phyloP scores from a whole-genome alignment of 1,140 invertebrate species.

The Diorhabda carinulata region DNA sequence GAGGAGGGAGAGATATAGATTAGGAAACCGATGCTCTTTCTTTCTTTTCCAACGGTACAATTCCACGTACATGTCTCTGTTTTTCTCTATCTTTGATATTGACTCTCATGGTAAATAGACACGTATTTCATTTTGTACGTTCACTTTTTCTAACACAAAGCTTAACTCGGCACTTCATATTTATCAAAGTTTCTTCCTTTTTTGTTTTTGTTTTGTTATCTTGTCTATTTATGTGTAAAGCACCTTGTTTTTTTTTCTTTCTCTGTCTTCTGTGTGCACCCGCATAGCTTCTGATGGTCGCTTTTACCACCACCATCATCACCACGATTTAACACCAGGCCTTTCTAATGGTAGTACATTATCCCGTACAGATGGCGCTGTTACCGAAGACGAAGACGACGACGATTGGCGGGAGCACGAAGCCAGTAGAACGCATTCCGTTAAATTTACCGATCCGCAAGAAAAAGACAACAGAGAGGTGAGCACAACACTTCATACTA shows the following conservation, averaged over 20 bases:
- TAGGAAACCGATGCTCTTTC: no score
- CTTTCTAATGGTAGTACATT: slow-evolving; percentile 44
- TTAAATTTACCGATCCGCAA: slow-evolving; percentile 83
- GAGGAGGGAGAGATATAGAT: no score
- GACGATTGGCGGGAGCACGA: slow-evolving; percentile 77
- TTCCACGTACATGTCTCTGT: no score
- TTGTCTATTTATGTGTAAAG: slow-evolving; percentile 8
- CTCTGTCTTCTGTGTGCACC: slow-evolving; percentile 28
- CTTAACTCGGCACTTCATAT: no score
- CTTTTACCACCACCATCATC: slow-evolving; percentile 48
- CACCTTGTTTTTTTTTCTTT: slow-evolving; percentile 30
- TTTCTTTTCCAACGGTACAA: no score
- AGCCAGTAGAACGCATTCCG: slow-evolving; percentile 75
- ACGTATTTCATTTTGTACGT: no score
- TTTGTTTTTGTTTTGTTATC: slow-evolving; percentile 5
- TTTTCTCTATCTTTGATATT: no score
- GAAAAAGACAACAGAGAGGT: slow-evolving; percentile 72
- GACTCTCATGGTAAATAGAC: no score
- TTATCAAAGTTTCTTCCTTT: background rate
- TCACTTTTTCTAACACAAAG: no score
- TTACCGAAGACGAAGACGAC: slow-evolving; percentile 60
- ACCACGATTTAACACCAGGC: slow-evolving; percentile 43
- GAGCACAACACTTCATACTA: slow-evolving; percentile 40
- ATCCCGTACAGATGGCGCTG: slow-evolving; percentile 34
- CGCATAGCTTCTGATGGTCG: slow-evolving; percentile 46